Evolutionary conservation across 1,140 invertebrate species (phyloP).

Genomic region (Drepana arcuata): DNA sequence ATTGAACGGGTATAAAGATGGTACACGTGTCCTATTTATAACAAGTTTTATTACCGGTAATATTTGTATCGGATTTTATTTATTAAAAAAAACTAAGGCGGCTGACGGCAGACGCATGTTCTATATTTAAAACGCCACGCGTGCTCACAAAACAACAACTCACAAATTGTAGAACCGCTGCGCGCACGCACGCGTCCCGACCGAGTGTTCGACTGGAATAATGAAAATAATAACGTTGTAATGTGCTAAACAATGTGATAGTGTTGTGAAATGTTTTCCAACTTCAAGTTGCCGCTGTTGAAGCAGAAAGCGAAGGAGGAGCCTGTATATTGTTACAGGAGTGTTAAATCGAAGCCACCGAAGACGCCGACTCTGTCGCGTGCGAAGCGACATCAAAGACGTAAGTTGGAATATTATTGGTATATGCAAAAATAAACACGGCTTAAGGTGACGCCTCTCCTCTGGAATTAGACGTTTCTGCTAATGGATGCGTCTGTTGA

Average conservation of each 20-base stretch:
- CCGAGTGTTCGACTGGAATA: constrained; percentile 2
- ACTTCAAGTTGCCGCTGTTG: constrained; percentile 46
- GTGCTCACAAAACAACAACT: constrained; percentile 34
- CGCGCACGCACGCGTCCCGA: constrained; percentile 19
- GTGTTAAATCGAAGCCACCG: constrained; percentile 47
- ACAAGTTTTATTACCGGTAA: constrained; percentile 36
- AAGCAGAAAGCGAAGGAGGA: constrained; percentile 39
- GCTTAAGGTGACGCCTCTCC: constrained; percentile 25
- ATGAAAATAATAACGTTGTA: neutral
- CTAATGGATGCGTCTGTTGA: constrained; percentile 16
- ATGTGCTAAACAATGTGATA: constrained; percentile 10
- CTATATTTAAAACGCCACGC: constrained; percentile 34
- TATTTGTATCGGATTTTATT: constrained; percentile 36
- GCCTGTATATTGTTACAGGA: constrained; percentile 35
- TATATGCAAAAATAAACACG: constrained; percentile 28
- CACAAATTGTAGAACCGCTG: constrained; percentile 21
- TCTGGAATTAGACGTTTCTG: constrained; percentile 20
- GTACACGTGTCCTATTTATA: constrained; percentile 16
- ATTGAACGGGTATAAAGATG: constrained; percentile 31
- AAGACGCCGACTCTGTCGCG: constrained; percentile 53
- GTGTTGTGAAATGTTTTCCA: constrained; percentile 43
- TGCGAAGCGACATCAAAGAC: constrained; percentile 47
- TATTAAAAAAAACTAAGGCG: constrained; percentile 29
- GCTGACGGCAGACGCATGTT: constrained; percentile 24
- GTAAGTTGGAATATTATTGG: constrained; percentile 37